phyloP scores from a whole-genome alignment of 2,797 vertebrate genomes.

The Morus bassanus region DNA sequence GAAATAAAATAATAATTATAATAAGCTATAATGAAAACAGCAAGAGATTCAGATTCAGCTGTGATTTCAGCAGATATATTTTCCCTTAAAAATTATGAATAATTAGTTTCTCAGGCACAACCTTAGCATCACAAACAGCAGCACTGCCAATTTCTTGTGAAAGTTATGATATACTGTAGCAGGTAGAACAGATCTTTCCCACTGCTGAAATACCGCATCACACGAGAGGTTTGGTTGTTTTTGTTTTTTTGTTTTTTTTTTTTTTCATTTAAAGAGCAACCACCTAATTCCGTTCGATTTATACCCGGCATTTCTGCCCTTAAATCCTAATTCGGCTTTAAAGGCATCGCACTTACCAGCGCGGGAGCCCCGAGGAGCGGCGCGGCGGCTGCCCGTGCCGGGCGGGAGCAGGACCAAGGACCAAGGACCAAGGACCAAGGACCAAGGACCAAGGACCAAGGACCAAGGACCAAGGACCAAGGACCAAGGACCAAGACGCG shows the following conservation, averaged over 20 bases:
- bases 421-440: no score
- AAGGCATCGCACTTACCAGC: neutral
- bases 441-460: no score
- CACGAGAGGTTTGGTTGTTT: rapidly evolving
- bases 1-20: no score
- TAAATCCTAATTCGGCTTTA: rapidly evolving
- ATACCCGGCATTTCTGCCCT: rapidly evolving
- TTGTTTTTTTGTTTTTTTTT: no score
- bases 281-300: rapidly evolving
- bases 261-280: neutral
- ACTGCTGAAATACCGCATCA: rapidly evolving
- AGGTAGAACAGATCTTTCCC: rapidly evolving
- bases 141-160: no score
- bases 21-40: no score
- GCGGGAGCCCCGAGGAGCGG: neutral
- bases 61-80: neutral
- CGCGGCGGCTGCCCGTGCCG: rapidly evolving
- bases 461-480: no score
- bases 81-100: neutral
- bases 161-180: rapidly evolving
- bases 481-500: no score
- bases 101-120: neutral
- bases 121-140: neutral
- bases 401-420: no score
- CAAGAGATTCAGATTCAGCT: no score